Base-by-base conservation (phyloP, 2,888 invertebrate genomes). In the Teleogryllus oceanicus region DNA sequence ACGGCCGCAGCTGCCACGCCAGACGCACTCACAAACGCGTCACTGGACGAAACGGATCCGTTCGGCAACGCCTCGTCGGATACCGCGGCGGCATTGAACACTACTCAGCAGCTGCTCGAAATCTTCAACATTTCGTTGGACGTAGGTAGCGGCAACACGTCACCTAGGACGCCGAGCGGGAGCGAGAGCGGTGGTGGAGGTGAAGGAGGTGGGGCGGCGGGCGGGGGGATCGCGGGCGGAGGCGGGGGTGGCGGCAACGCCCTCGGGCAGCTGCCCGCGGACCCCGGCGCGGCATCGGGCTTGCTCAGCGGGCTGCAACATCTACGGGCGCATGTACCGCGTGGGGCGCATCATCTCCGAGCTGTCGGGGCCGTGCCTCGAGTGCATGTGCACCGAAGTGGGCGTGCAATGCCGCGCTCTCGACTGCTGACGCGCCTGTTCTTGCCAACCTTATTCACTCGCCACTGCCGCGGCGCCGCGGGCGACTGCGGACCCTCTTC, bases 311-410 rank as follows among this genome's bases (percentile, higher is more conserved):
- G 96, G 96, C 1, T 96, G 96, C 85, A 96, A 96, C 87, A 96
- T 96, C 84, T 96, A 96, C 85, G 96, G 96, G 11, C 90, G 93
- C 83, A 96, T 96, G 94, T 96, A 96, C 86, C 90, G 93, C 49
- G 94, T 96, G 13, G 95, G 94, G 5, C 90, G 92, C 84, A 93
- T 94, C 83, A 95, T 96, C 84, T 90, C 92, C 2, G 95, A 96
- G 88, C 88, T 96, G 82, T 95, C 95, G 11, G 92, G 92, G 80
- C 91, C 93, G 18, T 96, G 96, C 87, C 90, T 92, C 83, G 94
- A 94, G 87, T 96, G 96, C 87, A 92, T 93, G 87, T 96, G 96
- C 88, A 94, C 95, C 75, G 94, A 95, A 85, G 88, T 93, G 82
- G 96, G 96, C 77, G 96, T 96, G 80, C 94, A 95, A 85, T 96